A percentile compares a stretch with the other conserved stretches of the same genome.
Conservation (phyloP, 2,797 vertebrate genomes). For the Euthynnus affinis region DNA sequence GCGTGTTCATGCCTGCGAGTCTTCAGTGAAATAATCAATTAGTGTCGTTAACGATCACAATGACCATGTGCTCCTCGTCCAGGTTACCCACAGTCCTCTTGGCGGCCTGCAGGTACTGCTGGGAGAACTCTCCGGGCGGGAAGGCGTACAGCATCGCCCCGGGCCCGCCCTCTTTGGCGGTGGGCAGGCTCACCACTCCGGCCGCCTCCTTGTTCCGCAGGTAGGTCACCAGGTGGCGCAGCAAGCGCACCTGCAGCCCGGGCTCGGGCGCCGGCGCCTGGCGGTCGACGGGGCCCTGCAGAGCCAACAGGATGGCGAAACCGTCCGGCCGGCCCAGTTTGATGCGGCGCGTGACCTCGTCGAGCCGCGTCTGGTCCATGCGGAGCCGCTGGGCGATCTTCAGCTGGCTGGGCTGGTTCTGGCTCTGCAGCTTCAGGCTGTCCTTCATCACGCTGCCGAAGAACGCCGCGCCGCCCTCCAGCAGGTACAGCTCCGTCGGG, state of each 20-base stretch:
- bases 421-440: conserved; percentile 72
- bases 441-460: conserved; percentile 91
- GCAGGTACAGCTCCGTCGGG: conserved; percentile 94
- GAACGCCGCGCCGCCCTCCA: conserved; percentile 94
- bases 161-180: conserved; percentile 90
- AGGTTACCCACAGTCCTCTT: conserved; percentile 93
- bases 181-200: conserved; percentile 95
- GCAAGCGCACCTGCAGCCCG: conserved; percentile 94
- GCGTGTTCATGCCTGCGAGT: conserved; percentile 10
- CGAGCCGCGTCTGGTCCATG: conserved; percentile 96
- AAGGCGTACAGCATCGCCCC: conserved; percentile 98
- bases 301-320: conserved; percentile 93
- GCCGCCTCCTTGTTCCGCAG: conserved; percentile 99
- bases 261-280: conserved; percentile 89
- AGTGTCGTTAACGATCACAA: conserved; percentile 95
- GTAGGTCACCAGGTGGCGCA: conserved; percentile 98
- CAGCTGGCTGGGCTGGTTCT: conserved; percentile 90
- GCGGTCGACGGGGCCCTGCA: conserved; percentile 89
- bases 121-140: conserved; percentile 97
- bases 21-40: conserved; percentile 61
- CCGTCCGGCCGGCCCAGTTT: conserved; percentile 93
- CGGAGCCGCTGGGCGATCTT: conserved; percentile 98
- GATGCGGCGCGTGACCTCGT: conserved; percentile 95
- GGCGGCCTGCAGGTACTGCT: conserved; percentile 96
- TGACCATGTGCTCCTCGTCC: conserved; percentile 97